phyloP scores from a whole-genome alignment of 2,888 invertebrate species.

The Tenthredo livida region DNA sequence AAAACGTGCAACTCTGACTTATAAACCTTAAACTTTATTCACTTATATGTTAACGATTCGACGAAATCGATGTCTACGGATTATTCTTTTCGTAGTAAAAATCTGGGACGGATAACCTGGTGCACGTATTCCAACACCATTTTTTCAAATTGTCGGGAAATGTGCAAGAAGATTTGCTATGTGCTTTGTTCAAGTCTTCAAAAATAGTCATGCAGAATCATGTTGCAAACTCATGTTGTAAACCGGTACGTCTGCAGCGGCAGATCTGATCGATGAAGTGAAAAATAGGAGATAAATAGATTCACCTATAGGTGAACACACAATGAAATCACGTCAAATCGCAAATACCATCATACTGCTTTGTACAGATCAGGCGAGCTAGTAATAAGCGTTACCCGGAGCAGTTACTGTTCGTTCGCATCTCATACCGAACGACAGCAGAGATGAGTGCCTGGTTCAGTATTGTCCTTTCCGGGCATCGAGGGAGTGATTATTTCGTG shows the following conservation, averaged over 20 bases:
- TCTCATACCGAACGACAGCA: constrained; percentile 31
- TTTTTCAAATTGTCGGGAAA: not conserved
- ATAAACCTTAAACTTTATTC: constrained; percentile 4
- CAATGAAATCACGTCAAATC: not conserved
- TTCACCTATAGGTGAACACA: not conserved
- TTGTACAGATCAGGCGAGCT: not conserved
- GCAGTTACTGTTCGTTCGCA: constrained; percentile 30
- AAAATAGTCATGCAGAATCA: not conserved
- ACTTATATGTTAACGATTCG: constrained; percentile 36
- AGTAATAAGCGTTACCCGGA: constrained; percentile 43
- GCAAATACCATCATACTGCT: not conserved
- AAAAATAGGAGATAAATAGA: not conserved
- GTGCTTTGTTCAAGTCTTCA: not conserved
- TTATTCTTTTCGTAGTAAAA: not conserved
- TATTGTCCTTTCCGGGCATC: not conserved
- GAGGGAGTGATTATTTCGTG: constrained; percentile 2
- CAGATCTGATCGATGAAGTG: not conserved
- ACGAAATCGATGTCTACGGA: not conserved
- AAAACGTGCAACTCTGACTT: constrained; percentile 53
- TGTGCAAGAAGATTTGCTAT: not conserved
- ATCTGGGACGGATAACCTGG: not conserved
- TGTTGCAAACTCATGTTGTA: not conserved
- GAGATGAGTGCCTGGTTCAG: constrained; percentile 32
- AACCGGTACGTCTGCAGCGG: not conserved
- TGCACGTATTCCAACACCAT: not conserved